Conservation (phyloP, 2,888 invertebrate species). For the Andrena hattorfiana region DNA sequence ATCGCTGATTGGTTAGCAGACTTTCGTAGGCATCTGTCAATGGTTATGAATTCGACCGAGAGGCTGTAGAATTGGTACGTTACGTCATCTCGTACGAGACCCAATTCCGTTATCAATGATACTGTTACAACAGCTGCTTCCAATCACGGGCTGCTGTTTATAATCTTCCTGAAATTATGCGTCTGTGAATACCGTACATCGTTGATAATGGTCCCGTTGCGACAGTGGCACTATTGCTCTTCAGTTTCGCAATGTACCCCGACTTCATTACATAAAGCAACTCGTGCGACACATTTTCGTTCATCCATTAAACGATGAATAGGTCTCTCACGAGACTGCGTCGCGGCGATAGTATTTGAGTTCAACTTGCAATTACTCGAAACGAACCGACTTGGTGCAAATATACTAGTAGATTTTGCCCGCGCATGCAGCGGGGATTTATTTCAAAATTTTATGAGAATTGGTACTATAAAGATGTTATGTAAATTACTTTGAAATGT, state of each 20-base stretch:
- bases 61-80: slow-evolving; percentile 8
- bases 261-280: slow-evolving; percentile 39
- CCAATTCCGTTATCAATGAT: slow-evolving; percentile 65
- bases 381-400: background rate
- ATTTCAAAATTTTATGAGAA: too few relatives aligned
- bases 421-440: background rate
- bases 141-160: slow-evolving; percentile 46
- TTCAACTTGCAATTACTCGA: background rate
- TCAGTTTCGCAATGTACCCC: slow-evolving; percentile 31
- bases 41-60: background rate
- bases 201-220: slow-evolving; percentile 39
- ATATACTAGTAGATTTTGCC: background rate
- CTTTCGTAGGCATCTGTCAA: background rate
- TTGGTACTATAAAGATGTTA: too few relatives aligned
- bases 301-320: slow-evolving; percentile 41
- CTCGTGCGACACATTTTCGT: slow-evolving; percentile 36
- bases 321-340: background rate
- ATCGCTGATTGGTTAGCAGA: background rate
- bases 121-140: slow-evolving; percentile 61
- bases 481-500: too few relatives aligned
- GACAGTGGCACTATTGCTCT: slow-evolving; percentile 17
- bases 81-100: slow-evolving; percentile 55
- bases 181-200: slow-evolving; percentile 19
- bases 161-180: slow-evolving; percentile 52
- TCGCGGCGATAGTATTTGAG: background rate